Evolutionary conservation across 2,888 invertebrate species (phyloP).

Genomic region (Campoplex nolae): DNA sequence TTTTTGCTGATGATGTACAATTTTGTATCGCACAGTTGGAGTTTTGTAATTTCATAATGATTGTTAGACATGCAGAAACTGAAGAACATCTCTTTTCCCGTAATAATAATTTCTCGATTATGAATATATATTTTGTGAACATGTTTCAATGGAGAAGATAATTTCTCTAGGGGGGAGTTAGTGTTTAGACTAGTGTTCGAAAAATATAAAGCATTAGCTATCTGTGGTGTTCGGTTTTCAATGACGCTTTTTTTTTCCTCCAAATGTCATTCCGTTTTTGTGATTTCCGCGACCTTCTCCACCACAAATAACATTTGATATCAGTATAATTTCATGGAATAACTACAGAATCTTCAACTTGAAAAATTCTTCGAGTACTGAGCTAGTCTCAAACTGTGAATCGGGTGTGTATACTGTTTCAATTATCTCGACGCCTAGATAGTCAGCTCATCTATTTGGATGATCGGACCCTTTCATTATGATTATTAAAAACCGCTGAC

Average conservation of each 20-base stretch:
- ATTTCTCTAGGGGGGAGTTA: neutral
- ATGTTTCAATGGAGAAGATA: neutral
- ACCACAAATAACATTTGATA: constrained; percentile 1
- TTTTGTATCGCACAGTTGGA: neutral
- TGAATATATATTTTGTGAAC: neutral
- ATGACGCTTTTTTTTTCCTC: constrained; percentile 27
- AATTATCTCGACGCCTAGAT: constrained; percentile 13
- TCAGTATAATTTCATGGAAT: neutral
- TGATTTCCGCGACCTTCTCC: neutral
- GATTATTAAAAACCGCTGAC: neutral
- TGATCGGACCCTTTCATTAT: neutral
- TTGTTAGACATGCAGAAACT: neutral
- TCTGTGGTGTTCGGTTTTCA: constrained; percentile 14
- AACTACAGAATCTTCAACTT: neutral
- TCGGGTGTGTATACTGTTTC: neutral
- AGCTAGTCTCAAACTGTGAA: neutral
- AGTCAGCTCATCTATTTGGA: neutral
- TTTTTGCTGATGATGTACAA: neutral
- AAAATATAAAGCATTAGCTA: constrained; percentile 14
- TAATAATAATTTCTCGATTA: neutral
- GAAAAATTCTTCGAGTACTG: neutral
- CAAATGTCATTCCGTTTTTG: constrained; percentile 31
- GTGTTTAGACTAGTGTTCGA: neutral
- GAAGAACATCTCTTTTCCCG: neutral
- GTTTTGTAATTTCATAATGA: neutral